Evolutionary conservation across 2,888 invertebrate genomes (phyloP).

Genomic region (Parapristionchus giblindavisi): DNA sequence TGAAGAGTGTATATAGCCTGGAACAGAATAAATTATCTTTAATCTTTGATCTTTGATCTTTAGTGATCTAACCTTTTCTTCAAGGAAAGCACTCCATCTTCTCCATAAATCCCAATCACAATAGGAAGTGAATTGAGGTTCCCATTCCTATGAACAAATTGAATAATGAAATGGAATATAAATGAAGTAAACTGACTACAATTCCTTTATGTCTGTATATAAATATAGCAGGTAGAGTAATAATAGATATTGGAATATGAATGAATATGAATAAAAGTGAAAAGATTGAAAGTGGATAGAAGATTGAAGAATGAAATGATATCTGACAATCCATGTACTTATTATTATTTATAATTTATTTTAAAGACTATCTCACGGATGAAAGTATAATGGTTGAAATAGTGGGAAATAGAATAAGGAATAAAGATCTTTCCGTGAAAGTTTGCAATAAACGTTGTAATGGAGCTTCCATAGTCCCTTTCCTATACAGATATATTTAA

Average conservation of each 20-base stretch:
- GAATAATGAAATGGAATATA: background rate
- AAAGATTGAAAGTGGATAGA: constrained; percentile 3
- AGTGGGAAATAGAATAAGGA: background rate
- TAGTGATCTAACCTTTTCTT: constrained; percentile 19
- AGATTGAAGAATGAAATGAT: constrained; percentile 8
- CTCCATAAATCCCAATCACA: constrained; percentile 30
- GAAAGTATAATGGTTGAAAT: background rate
- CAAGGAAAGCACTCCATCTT: constrained; percentile 15
- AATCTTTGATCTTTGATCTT: background rate
- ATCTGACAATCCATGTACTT: constrained; percentile 4
- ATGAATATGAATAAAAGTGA: background rate
- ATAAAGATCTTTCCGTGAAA: constrained; percentile 16
- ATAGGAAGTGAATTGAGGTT: constrained; percentile 4
- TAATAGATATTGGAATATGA: constrained; percentile 6
- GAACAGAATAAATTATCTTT: background rate
- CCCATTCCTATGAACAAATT: constrained; percentile 15
- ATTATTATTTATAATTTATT: background rate
- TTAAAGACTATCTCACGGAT: background rate
- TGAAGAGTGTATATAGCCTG: constrained; percentile 33
- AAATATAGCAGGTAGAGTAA: constrained; percentile 16
- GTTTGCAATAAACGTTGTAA: constrained; percentile 26
- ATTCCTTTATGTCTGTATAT: constrained; percentile 27
- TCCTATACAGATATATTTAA: background rate
- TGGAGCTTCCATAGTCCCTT: constrained; percentile 36
- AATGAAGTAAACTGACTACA: constrained; percentile 4